Evolutionary conservation across 2,797 vertebrate species (phyloP).

Genomic region (Sebastes variabilis): DNA sequence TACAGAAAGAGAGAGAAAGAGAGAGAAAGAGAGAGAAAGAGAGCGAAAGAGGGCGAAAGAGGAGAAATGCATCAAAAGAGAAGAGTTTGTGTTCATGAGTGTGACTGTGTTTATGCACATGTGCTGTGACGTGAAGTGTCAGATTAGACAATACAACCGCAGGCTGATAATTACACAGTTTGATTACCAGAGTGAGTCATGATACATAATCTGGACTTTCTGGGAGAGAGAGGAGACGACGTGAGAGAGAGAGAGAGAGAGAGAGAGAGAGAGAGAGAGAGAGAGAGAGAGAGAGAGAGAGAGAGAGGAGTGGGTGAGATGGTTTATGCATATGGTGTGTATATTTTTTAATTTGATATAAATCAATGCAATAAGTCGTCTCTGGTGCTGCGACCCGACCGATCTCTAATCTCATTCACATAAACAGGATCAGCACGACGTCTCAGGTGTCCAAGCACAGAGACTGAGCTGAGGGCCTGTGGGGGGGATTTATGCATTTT

Average conservation of each 20-base stretch:
- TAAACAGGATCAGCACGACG: conserved; percentile 43
- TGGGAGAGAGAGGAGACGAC: not conserved
- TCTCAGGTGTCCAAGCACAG: conserved; percentile 37
- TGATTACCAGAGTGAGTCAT: conserved; percentile 52
- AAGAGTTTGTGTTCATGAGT: not conserved
- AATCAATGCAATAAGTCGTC: conserved; percentile 21
- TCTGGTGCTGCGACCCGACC: conserved; percentile 15
- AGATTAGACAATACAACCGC: conserved; percentile 36
- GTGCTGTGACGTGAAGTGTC: conserved; percentile 30
- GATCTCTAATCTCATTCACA: conserved; percentile 47
- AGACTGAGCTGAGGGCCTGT: not conserved
- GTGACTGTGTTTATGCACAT: not conserved
- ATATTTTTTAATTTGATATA: conserved; percentile 17
- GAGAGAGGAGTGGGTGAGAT: not conserved
- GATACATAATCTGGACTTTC: conserved; percentile 44
- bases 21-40: not conserved
- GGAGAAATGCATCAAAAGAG: not conserved
- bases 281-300: too few relatives aligned
- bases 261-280: too few relatives aligned
- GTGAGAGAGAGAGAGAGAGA: not conserved
- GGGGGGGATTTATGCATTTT: not conserved
- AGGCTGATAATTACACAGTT: conserved; percentile 47
- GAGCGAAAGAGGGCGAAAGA: not conserved
- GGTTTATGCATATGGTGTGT: not conserved
- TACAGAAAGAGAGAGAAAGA: not conserved